Conservation (phyloP, 1,140 invertebrate genomes). For the Pectinophora gossypiella region DNA sequence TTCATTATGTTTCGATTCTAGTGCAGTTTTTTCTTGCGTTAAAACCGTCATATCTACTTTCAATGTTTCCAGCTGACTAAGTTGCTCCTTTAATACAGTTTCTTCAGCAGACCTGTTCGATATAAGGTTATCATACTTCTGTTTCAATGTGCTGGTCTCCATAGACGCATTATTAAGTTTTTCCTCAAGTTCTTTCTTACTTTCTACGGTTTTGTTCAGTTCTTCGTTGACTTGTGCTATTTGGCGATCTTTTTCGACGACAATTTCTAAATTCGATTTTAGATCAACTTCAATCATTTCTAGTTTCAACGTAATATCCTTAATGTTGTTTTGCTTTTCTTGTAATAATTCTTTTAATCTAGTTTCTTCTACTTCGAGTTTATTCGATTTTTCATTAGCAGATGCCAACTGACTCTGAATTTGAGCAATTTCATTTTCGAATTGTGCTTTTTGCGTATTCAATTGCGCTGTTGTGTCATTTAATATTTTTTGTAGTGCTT, state of each 20-base stretch:
- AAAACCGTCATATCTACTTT: conserved; percentile 47
- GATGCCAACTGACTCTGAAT: conserved; percentile 38
- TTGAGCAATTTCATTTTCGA: conserved; percentile 56
- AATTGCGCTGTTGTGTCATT: conserved; percentile 58
- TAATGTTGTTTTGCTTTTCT: conserved; percentile 64
- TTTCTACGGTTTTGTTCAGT: conserved; percentile 68
- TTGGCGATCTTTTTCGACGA: conserved; percentile 71
- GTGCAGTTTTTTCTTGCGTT: conserved; percentile 42
- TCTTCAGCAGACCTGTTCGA: conserved; percentile 62
- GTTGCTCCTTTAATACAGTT: conserved; percentile 55
- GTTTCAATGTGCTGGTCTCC: conserved; percentile 50
- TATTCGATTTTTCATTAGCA: conserved; percentile 41
- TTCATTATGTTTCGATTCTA: conserved; percentile 51
- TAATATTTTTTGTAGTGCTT: conserved; percentile 63
- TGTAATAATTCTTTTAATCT: conserved; percentile 40
- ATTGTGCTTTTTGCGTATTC: conserved; percentile 47
- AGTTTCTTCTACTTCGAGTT: conserved; percentile 40
- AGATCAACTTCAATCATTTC: conserved; percentile 69
- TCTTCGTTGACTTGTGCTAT: conserved; percentile 71
- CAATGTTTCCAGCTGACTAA: conserved; percentile 46
- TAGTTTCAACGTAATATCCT: conserved; percentile 62
- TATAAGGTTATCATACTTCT: conserved; percentile 61
- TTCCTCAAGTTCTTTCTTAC: conserved; percentile 67
- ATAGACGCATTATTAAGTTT: conserved; percentile 46
- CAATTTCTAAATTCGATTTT: conserved; percentile 65